phyloP scores from a whole-genome alignment of 2,113 vertebrate species.

The Mormyrus lacerda region DNA sequence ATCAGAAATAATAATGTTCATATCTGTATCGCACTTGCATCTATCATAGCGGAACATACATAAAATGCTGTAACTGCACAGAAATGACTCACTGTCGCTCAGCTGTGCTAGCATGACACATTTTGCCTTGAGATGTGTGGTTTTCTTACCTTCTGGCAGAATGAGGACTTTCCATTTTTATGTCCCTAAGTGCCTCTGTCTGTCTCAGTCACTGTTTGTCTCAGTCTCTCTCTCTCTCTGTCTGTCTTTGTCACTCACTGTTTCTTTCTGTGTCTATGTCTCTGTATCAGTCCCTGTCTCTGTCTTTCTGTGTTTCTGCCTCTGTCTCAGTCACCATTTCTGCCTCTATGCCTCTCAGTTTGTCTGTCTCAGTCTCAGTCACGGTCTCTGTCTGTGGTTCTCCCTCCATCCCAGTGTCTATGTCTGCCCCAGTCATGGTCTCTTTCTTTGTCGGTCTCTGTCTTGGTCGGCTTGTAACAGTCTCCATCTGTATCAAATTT shows the following conservation, averaged over 20 bases:
- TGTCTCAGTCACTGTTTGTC: not conserved
- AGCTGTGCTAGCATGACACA: not conserved
- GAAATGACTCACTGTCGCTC: not conserved
- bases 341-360: not conserved
- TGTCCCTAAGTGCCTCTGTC: not conserved
- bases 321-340: not conserved
- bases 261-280: not conserved
- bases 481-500: not conserved
- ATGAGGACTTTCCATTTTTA: not conserved
- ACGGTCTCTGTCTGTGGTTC: not conserved
- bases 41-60: not conserved
- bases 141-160: not conserved
- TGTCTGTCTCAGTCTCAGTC: not conserved
- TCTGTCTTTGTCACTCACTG: not conserved
- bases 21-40: not conserved
- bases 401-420: not conserved
- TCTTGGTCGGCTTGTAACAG: not conserved
- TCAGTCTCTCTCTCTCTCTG: not conserved
- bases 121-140: not conserved
- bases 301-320: not conserved
- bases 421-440: not conserved
- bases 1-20: slow-evolving; percentile 3
- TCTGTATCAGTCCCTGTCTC: not conserved
- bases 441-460: not conserved
- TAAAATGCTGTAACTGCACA: not conserved